A percentile compares a stretch with the other conserved stretches of the same genome.
Evolutionary conservation across 2,888 invertebrate species (phyloP).

Genomic region (Byasa hedistus): DNA sequence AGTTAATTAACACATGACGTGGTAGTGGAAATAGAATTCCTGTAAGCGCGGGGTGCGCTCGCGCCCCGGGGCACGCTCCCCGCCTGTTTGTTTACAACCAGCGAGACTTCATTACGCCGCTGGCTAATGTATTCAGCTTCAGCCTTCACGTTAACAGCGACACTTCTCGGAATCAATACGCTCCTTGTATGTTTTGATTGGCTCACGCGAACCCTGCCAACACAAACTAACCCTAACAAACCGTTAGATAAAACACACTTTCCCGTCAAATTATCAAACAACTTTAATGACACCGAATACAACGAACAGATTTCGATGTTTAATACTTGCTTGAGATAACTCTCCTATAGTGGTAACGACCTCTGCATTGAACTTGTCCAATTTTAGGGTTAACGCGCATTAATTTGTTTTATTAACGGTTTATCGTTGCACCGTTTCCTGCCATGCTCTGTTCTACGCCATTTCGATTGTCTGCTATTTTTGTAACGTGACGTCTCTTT

Average conservation of each 20-base stretch:
- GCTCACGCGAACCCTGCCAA: slow-evolving; percentile 55
- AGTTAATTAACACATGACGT: slow-evolving; percentile 79
- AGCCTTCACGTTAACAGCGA: slow-evolving; percentile 80
- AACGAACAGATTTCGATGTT: slow-evolving; percentile 78
- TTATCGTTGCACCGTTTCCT: slow-evolving; percentile 75
- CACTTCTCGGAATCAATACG: slow-evolving; percentile 81
- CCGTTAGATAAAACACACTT: slow-evolving; percentile 58
- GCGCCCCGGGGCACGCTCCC: slow-evolving; percentile 52
- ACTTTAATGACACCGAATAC: slow-evolving; percentile 77
- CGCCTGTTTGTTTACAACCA: slow-evolving; percentile 78
- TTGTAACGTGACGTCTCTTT: slow-evolving; percentile 32
- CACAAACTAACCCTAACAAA: slow-evolving; percentile 54
- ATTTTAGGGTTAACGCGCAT: slow-evolving; percentile 77
- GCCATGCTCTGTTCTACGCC: slow-evolving; percentile 57
- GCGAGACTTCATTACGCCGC: slow-evolving; percentile 80
- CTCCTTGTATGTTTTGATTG: slow-evolving; percentile 81
- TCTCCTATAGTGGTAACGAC: slow-evolving; percentile 78
- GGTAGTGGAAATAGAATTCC: slow-evolving; percentile 79
- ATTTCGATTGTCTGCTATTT: slow-evolving; percentile 56
- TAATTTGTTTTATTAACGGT: slow-evolving; percentile 78
- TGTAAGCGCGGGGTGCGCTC: slow-evolving; percentile 70
- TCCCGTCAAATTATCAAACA: slow-evolving; percentile 45
- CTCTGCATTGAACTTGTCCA: slow-evolving; percentile 79
- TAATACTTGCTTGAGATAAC: slow-evolving; percentile 76
- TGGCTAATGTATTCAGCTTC: slow-evolving; percentile 81